Evolutionary conservation across 2,888 invertebrate species (phyloP).

Genomic region (Hemistola chrysoprasaria): DNA sequence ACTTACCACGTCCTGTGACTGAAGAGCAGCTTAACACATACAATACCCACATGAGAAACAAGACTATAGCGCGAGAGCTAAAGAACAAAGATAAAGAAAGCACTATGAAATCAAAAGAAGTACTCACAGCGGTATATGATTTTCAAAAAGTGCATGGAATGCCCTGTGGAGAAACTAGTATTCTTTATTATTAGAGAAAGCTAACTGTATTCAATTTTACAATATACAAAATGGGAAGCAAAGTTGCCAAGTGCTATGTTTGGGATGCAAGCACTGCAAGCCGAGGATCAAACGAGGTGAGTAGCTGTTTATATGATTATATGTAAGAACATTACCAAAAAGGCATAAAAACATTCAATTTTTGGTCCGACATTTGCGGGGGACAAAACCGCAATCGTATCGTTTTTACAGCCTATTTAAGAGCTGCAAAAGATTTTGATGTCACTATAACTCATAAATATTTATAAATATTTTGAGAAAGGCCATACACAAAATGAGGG

Average conservation of each 20-base stretch:
- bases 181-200: background rate
- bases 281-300: background rate
- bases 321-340: background rate
- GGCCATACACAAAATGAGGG: background rate
- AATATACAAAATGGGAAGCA: background rate
- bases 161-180: slow-evolving; percentile 14
- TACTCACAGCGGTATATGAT: slow-evolving; percentile 20
- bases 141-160: slow-evolving; percentile 23
- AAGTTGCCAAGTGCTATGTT: slow-evolving; percentile 1
- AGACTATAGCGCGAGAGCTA: slow-evolving; percentile 20
- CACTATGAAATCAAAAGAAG: too few relatives aligned
- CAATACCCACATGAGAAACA: slow-evolving; percentile 13
- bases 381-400: slow-evolving; percentile 12
- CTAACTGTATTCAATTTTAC: slow-evolving; percentile 1
- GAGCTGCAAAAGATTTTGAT: background rate
- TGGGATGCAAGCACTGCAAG: background rate
- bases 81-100: slow-evolving; percentile 22
- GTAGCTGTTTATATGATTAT: background rate
- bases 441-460: background rate
- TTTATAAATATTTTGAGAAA: too few relatives aligned
- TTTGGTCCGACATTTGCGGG: slow-evolving; percentile 13
- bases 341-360: background rate
- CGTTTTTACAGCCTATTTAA: background rate
- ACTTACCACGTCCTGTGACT: background rate
- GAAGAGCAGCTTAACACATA: background rate